Base-by-base conservation (phyloP, 2,797 vertebrate species). In the Notoglanidium macrostoma region DNA sequence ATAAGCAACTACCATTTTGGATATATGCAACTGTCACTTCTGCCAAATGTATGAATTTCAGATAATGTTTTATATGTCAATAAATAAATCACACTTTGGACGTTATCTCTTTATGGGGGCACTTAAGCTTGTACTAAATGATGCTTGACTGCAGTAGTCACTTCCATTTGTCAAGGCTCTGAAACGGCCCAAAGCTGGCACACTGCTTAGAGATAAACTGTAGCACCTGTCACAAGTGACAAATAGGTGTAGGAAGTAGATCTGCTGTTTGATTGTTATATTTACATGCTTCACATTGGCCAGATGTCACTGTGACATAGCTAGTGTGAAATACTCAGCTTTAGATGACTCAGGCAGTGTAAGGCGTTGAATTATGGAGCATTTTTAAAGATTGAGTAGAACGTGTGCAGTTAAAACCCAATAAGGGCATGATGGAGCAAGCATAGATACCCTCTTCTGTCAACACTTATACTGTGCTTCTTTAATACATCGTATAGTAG, bases 241-340 rank as follows among this genome's bases (percentile, higher is more conserved):
- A 87, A 86, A 80, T 81, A 63, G 68, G 61, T 85, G 80, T 84
- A 81, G 85, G 51, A 85, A 89, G 85, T 77, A 80, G 74, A 86
- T 83, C 84, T 77, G 67, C 35, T 85, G 87, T 87, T 86, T 89
- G 73, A 81, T 89, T 82, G 17, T 87, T 84, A 73, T 59, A 65
- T 57, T 87, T 67, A 87, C 80, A 84, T 83, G 70, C 88, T 84
- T 73, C 21, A 29, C 83, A 86, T 32, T 78, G 67, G 84, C n/a
- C 83, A 83, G 51, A 90, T 87, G 88, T 87, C 65, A 70, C 26
- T 59, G 80, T 86, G 84, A 81, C 85, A 80, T 68, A 57, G 26
- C 49, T 21, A 54, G 51, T 74, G 57, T 46, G 49, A 84, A 83
- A 77, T 59, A 77, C 55, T 55, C 44, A 65, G 87, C 63, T 79